Conservation (phyloP, 2,797 vertebrate species). For the Pitangus sulphuratus region DNA sequence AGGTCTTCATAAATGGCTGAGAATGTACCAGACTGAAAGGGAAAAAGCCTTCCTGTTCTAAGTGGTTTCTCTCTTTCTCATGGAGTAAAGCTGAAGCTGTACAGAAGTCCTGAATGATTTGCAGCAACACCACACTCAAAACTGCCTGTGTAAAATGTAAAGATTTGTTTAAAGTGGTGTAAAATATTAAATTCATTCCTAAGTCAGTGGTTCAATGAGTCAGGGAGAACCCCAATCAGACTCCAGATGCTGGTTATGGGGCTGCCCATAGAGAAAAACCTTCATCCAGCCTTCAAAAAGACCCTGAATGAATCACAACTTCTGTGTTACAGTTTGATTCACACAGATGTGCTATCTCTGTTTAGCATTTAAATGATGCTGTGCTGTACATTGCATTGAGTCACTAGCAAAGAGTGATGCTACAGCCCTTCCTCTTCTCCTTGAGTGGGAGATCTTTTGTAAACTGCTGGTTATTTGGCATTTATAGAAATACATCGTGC, state of each 20-base stretch:
- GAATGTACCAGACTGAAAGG: neutral
- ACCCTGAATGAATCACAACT: neutral
- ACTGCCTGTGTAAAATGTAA: neutral
- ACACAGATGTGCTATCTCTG: neutral
- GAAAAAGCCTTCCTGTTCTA: neutral
- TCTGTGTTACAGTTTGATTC: neutral
- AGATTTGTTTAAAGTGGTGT: neutral
- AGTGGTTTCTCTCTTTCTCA: neutral
- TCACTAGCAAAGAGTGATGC: neutral
- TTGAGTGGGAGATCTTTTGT: neutral
- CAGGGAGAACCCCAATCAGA: neutral
- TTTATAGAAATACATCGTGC: constrained; percentile 34
- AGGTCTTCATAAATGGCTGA: neutral
- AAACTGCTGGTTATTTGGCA: neutral
- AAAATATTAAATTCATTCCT: neutral
- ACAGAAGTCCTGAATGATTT: neutral
- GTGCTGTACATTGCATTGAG: neutral
- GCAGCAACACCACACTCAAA: neutral
- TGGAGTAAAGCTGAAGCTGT: neutral
- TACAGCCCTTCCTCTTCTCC: neutral
- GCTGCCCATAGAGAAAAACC: neutral
- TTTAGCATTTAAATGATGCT: neutral
- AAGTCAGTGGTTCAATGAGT: neutral
- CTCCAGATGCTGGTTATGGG: neutral
- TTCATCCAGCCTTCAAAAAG: neutral